phyloP scores from a whole-genome alignment of 2,888 invertebrate species.

The Daptonema setosum region DNA sequence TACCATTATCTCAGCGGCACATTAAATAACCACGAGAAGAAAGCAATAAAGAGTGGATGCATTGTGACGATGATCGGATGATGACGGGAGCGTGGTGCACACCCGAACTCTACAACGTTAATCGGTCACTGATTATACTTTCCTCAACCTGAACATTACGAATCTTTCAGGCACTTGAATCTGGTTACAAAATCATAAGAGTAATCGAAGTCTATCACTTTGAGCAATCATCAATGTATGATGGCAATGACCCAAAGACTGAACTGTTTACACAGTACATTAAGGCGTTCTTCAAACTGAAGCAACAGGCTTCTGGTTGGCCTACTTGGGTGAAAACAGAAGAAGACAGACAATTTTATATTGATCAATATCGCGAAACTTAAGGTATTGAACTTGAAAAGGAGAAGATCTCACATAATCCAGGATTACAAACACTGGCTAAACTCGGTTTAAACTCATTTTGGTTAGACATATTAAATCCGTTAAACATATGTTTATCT shows the following conservation, averaged over 20 bases:
- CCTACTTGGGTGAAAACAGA: constrained; percentile 12
- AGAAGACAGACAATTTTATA: constrained; percentile 12
- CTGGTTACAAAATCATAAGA: constrained; percentile 16
- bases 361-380: constrained; percentile 11
- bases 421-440: constrained; percentile 10
- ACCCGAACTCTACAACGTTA: constrained; percentile 15
- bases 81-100: constrained; percentile 19
- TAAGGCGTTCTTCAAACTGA: constrained; percentile 15
- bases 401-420: constrained; percentile 11
- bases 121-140: too few relatives aligned
- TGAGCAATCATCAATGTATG: constrained; percentile 5
- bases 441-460: constrained; percentile 14
- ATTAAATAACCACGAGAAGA: background rate
- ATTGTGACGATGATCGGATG: constrained; percentile 12
- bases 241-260: constrained; percentile 3
- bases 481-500: too few relatives aligned
- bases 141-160: too few relatives aligned
- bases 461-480: too few relatives aligned
- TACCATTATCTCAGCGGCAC: background rate
- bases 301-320: constrained; percentile 18
- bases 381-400: constrained; percentile 13
- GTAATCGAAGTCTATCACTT: constrained; percentile 19
- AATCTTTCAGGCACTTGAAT: constrained; percentile 13
- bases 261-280: constrained; percentile 17
- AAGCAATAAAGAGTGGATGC: constrained; percentile 12